These are phyloP conservation scores for Drosophila ficusphila DNA, from an alignment of 1,140 invertebrate species.

Conservation along the genomic window DNA sequence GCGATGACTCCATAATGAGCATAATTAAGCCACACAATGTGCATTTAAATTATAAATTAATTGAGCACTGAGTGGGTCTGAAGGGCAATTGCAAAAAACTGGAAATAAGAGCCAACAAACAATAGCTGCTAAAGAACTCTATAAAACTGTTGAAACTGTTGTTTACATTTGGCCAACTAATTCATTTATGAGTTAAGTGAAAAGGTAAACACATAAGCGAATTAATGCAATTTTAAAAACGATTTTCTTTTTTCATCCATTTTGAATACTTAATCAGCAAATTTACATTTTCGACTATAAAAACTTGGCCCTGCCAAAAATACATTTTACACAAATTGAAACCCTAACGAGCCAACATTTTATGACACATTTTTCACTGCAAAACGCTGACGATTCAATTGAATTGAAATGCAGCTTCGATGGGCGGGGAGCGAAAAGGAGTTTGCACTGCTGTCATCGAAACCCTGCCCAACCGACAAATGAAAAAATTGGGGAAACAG, in stretches of 20 bases:
- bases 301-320: neutral
- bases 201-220: neutral
- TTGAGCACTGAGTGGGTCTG: conserved; percentile 26
- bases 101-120: conserved; percentile 5
- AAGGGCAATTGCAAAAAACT: neutral
- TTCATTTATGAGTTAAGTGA: conserved; percentile 9
- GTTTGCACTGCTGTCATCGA: conserved; percentile 60
- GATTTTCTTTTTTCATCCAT: neutral
- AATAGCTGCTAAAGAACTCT: neutral
- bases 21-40: conserved; percentile 56
- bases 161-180: conserved; percentile 2
- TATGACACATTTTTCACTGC: conserved; percentile 46
- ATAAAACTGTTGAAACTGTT: conserved; percentile 3
- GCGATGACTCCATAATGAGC: conserved; percentile 36
- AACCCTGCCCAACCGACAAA: conserved; percentile 1
- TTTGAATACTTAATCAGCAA: conserved; percentile 1
- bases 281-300: neutral
- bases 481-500: conserved; percentile 1
- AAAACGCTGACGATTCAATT: conserved; percentile 79
- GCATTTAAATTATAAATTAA: conserved; percentile 52
- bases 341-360: conserved; percentile 33
- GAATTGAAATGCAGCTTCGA: conserved; percentile 61
- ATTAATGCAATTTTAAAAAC: neutral
- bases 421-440: conserved; percentile 5
- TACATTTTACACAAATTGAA: neutral